Conservation (phyloP, 2,113 vertebrate genomes). For the human region DNA sequence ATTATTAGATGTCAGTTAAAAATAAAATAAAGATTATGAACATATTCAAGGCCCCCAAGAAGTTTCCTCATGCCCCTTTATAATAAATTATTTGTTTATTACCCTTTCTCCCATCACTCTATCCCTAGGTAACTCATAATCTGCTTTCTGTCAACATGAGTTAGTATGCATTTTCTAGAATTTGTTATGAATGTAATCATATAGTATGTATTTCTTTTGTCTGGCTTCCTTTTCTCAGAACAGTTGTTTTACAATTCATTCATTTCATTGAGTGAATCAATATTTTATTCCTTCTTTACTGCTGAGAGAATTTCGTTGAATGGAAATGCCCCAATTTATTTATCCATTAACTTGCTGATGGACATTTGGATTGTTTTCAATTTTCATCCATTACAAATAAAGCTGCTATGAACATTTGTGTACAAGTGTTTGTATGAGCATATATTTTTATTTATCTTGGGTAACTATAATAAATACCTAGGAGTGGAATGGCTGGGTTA, state of each 20-base stretch:
- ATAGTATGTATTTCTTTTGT: neutral
- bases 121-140: neutral
- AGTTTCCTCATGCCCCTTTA: neutral
- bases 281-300: neutral
- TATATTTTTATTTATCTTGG: neutral
- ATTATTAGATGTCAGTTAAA: neutral
- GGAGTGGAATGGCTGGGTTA: neutral
- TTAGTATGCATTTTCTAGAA: neutral
- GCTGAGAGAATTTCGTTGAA: neutral
- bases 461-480: neutral
- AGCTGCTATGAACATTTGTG: neutral
- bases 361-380: neutral
- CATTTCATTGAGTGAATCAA: neutral
- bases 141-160: neutral
- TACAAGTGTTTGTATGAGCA: neutral
- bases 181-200: neutral
- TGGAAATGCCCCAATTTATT: neutral
- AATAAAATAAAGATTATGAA: neutral
- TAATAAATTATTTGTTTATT: neutral
- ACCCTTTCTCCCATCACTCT: neutral
- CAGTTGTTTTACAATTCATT: neutral
- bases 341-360: neutral
- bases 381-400: neutral
- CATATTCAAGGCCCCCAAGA: neutral
- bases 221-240: neutral